A percentile compares a stretch with the other conserved stretches of the same genome.
phyloP scores from a whole-genome alignment of 2,888 invertebrate species.

The Priocnemis perturbator region DNA sequence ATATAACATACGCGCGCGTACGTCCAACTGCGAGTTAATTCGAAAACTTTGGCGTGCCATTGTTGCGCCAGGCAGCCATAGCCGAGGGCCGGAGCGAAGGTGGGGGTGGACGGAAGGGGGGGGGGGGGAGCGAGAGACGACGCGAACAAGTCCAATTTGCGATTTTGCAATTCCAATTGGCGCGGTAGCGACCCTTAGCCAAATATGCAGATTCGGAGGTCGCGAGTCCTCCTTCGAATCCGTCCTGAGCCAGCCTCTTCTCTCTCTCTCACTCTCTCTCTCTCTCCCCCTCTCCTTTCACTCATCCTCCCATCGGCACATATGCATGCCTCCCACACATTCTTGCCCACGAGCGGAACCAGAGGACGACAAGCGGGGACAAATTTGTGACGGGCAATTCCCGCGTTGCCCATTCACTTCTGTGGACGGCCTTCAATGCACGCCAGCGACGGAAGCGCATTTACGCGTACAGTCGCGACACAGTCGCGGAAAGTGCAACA shows the following conservation, averaged over 20 bases:
- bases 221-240: conserved; percentile 46
- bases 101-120: conserved; percentile 6
- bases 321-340: conserved; percentile 24
- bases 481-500: conserved; percentile 10
- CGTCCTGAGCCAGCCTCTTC: conserved; percentile 30
- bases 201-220: conserved; percentile 71
- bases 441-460: conserved; percentile 3
- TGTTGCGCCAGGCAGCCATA: conserved; percentile 17
- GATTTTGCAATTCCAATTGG: conserved; percentile 75
- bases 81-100: conserved; percentile 6
- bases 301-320: conserved; percentile 25
- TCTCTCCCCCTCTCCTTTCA: conserved; percentile 31
- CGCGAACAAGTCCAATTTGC: conserved; percentile 73
- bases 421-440: conserved; percentile 6
- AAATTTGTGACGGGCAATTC: conserved; percentile 13
- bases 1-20: conserved; percentile 6
- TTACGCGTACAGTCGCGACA: not conserved
- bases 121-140: conserved; percentile 9
- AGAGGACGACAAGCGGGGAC: conserved; percentile 12
- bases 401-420: no score
- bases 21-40: conserved; percentile 36
- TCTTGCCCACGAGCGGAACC: no score
- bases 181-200: conserved; percentile 68
- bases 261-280: conserved; percentile 40
- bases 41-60: conserved; percentile 52